phyloP scores from a whole-genome alignment of 2,888 invertebrate genomes.

The Leuctra nigra region DNA sequence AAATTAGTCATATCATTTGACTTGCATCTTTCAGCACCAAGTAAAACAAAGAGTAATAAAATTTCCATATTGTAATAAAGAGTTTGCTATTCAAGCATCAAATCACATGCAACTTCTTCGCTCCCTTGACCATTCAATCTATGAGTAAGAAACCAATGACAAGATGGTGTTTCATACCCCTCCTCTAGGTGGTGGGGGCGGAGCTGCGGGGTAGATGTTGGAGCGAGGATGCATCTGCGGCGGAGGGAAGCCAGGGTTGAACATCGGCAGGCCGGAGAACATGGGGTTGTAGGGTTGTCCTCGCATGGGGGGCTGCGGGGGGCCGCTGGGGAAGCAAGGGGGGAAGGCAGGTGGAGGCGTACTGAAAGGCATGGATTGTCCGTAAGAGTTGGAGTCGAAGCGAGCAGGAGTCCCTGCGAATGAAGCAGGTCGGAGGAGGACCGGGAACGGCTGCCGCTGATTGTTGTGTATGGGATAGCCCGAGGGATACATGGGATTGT shows the following conservation, averaged over 20 bases:
- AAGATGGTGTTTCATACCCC: too few species aligned
- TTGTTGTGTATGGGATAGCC: neutral
- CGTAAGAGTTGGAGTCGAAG: neutral
- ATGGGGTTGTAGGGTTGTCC: slow-evolving; percentile 6
- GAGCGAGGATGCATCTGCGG: slow-evolving; percentile 7
- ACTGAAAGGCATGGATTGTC: neutral
- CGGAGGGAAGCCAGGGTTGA: slow-evolving; percentile 11
- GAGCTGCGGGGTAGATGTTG: neutral
- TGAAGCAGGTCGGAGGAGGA: neutral
- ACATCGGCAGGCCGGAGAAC: slow-evolving; percentile 11
- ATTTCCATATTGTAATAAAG: too few species aligned
- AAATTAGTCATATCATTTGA: too few species aligned
- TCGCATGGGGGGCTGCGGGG: neutral
- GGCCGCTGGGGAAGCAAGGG: neutral
- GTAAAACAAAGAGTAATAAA: too few species aligned
- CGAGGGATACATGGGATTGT: neutral
- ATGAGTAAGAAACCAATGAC: too few species aligned
- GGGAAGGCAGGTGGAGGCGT: slow-evolving; percentile 1
- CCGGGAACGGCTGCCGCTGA: neutral
- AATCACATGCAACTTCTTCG: too few species aligned
- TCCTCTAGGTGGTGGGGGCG: slow-evolving; percentile 4
- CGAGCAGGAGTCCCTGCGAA: neutral
- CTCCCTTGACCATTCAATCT: too few species aligned
- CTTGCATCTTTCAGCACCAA: too few species aligned
- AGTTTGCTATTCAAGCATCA: too few species aligned